A percentile compares a stretch with the other conserved stretches of the same genome.
phyloP scores from a whole-genome alignment of 2,888 invertebrate species.

The Serripes groenlandicus region DNA sequence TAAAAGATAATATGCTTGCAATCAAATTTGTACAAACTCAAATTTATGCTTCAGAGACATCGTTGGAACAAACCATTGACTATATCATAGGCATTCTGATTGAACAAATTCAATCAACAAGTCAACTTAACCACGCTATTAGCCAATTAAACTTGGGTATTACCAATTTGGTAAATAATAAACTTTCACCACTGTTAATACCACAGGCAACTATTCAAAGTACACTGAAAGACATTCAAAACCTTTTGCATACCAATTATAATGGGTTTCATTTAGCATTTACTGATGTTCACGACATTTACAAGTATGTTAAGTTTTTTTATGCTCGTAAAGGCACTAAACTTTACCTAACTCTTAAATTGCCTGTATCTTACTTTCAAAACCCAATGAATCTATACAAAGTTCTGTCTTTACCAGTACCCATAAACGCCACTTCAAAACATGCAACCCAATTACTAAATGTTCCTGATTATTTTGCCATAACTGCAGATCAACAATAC shows the following conservation, averaged over 20 bases:
- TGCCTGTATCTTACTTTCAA: conserved; percentile 44
- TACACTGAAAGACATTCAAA: conserved; percentile 24
- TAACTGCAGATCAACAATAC: conserved; percentile 48
- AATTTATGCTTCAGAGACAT: background rate
- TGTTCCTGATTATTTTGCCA: conserved; percentile 41
- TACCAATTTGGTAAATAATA: conserved; percentile 28
- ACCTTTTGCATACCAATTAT: conserved; percentile 12
- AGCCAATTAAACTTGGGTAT: conserved; percentile 28
- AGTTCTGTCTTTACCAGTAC: conserved; percentile 53
- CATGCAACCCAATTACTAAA: conserved; percentile 58
- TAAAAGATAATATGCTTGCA: conserved; percentile 2
- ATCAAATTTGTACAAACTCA: conserved; percentile 15
- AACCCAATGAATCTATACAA: conserved; percentile 45
- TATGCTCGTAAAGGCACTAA: conserved; percentile 20
- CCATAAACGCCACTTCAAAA: conserved; percentile 49
- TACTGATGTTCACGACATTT: conserved; percentile 6
- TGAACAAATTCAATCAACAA: background rate
- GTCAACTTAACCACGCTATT: conserved; percentile 23
- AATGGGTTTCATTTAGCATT: conserved; percentile 28
- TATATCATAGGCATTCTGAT: conserved; percentile 1
- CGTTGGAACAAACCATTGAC: conserved; percentile 14
- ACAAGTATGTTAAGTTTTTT: conserved; percentile 25
- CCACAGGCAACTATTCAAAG: conserved; percentile 3
- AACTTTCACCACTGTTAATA: conserved; percentile 32
- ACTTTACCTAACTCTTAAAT: conserved; percentile 35